phyloP scores from a whole-genome alignment of 2,888 invertebrate species.

The Mimas tiliae region DNA sequence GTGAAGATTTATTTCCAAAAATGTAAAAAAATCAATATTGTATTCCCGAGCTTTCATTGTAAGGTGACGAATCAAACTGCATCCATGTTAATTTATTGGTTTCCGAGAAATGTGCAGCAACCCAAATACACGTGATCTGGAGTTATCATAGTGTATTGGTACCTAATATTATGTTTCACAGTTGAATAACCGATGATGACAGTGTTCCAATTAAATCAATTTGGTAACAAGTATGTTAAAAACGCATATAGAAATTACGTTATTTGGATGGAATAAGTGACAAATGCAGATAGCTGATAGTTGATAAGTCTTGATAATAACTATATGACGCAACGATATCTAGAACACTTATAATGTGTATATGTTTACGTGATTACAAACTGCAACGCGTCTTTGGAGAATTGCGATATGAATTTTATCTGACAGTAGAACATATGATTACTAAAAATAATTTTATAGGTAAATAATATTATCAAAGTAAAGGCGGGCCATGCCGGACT shows the following conservation, averaged over 20 bases:
- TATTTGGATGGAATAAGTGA: background rate
- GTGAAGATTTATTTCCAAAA: too few relatives aligned
- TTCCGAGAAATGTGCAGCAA: background rate
- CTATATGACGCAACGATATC: constrained; percentile 1
- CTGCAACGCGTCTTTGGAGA: background rate
- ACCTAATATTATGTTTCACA: too few relatives aligned
- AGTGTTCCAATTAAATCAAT: too few relatives aligned
- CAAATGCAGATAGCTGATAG: constrained; percentile 17
- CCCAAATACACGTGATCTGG: too few relatives aligned
- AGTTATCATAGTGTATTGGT: too few relatives aligned
- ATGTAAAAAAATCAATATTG: too few relatives aligned
- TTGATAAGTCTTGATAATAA: constrained; percentile 9
- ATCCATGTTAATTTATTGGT: background rate
- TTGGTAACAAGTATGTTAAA: too few relatives aligned
- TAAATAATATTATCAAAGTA: too few relatives aligned
- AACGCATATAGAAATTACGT: background rate
- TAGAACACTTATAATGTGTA: background rate
- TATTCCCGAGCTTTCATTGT: too few relatives aligned
- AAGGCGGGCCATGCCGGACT: too few relatives aligned
- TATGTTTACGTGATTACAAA: background rate
- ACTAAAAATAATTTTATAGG: background rate
- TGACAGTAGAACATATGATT: background rate
- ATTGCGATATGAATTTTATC: background rate
- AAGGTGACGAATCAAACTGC: background rate
- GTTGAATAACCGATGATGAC: too few relatives aligned